Evolutionary conservation across 2,888 invertebrate genomes (phyloP), one percentile per base, ranked within the genome.

Genomic region (Opisthograptis luteolata): DNA sequence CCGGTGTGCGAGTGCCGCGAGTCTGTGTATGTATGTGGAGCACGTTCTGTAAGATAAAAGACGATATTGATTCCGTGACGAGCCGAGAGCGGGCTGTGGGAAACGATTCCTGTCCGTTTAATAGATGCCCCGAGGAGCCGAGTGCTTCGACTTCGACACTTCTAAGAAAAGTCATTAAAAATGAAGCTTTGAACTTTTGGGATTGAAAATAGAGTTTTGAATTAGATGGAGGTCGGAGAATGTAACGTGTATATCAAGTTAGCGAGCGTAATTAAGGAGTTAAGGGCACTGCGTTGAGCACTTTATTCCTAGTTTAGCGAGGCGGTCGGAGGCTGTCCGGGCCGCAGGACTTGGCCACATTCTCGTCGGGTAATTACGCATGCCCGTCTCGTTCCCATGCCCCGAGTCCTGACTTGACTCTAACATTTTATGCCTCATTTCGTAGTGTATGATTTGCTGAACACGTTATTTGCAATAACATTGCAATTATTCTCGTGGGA

Each of bases 1-100:
- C 55, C 59, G 64, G 74, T 67, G 66, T 70, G n/a, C n/a, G 68
- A 60, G 69, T 63, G 66, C 58, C 53, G 58, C 58, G 65, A 47
- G 55, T 40, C 54, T 52, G 62, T 72, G 71, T 70, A 74, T 75
- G 78, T 82, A 83, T 86, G 80, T 84, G 76, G 78, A 82, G 82
- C 87, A 86, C 86, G 87, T 85, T 84, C 84, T 79, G 77, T 82
- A 84, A 89, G 86, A 89, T 89, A 90, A 88, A 87, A 89, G 87
- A 79, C 81, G 83, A 86, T 89, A 89, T 89, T 88, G 89, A 89
- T 89, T 89, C 84, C 88, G 88, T 89, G 87, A 87, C 87, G 87
- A 82, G 81, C 73, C 72, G 79, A 75, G 80, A 74, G 78, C 83
- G 80, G 73, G 80, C 86, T 86, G 87, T 89, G 89, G 85, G 89